Percentiles rank a stretch among this genome's conserved stretches.
Evolutionary conservation across 2,113 vertebrate species (phyloP).

Genomic region (Siniperca knerii): DNA sequence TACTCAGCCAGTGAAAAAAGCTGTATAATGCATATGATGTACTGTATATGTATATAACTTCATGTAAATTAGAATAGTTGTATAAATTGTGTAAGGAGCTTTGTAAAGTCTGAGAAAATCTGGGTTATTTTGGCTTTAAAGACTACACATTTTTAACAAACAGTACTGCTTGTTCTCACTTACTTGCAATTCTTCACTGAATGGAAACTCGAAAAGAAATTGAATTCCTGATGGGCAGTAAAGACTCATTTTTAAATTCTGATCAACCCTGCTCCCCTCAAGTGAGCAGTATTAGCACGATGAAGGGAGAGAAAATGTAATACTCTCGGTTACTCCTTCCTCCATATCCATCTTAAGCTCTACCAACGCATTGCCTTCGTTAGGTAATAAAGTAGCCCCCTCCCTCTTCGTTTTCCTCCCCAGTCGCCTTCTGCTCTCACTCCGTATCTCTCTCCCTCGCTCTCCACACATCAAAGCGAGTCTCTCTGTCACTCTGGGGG

Average conservation of each 20-base stretch:
- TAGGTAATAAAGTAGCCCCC: slow-evolving; percentile 69
- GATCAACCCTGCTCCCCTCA: slow-evolving; percentile 1
- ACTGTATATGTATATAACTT: background rate
- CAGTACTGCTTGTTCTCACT: too few relatives aligned
- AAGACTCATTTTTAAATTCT: slow-evolving; percentile 7
- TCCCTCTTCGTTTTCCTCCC: slow-evolving; percentile 45
- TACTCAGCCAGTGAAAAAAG: background rate
- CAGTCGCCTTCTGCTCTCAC: slow-evolving; percentile 60
- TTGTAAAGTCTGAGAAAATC: too few relatives aligned
- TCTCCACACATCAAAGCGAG: slow-evolving; percentile 72
- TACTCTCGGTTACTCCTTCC: slow-evolving; percentile 45
- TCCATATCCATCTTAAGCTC: slow-evolving; percentile 63
- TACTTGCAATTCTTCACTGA: background rate
- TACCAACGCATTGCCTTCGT: slow-evolving; percentile 72
- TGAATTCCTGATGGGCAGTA: background rate
- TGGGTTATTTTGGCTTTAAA: background rate
- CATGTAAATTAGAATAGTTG: background rate
- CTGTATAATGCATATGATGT: background rate
- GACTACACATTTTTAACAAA: too few relatives aligned
- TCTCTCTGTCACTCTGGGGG: slow-evolving; percentile 77
- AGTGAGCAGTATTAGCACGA: slow-evolving; percentile 8
- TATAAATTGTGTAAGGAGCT: background rate
- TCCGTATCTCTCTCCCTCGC: slow-evolving; percentile 26
- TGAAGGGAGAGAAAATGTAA: background rate
- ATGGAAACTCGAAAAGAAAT: background rate